Evolutionary conservation across 2,113 vertebrate species (phyloP), one percentile per base, ranked within the genome.

Genomic region (Setophaga coronata): DNA sequence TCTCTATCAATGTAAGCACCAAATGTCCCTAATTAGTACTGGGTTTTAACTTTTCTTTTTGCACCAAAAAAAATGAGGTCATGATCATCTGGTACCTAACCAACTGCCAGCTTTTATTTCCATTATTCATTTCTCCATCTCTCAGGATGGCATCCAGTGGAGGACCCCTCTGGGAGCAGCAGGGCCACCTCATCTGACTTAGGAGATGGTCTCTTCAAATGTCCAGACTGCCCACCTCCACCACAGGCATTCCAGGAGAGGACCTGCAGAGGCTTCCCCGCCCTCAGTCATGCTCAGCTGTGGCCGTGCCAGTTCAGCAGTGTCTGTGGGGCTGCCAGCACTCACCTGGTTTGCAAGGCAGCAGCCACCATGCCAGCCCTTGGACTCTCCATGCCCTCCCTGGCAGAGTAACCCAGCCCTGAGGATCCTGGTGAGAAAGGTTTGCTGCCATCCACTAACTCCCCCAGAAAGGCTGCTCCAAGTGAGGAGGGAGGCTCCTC

Each of bases 231-330:
- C 51, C 24, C 0, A 0, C 9, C 10, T 48, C 45, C 65, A 25
- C n/a, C 18, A 12, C 0, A 0, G 45, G 15, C 20, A 42, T 0
- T 9, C 56, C 65, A 84, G 69, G 18, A 78, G 28, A 71, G 29
- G 43, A 70, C 10, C 18, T 6, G 10, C 0, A 0, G 54, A 56
- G 53, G 16, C 14, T 64, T 77, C 7, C 58, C 69, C 0, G 0
- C 0, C 1, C 45, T 56, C 3, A 2, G 25, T 33, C 0, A 0
- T 1, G 4, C 51, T 50, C 74, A 71, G 71, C 33, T 20, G 5
- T 3, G 28, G 64, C 69, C 23, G 1, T 3, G 8, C 21, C 5
- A 4, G 38, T 34, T 66, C 0, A 1, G 83, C 74, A 29, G 16
- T 18, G 40, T 50, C 58, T 14, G 25, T n/a, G 54, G 54, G 33